A percentile compares a stretch with the other conserved stretches of the same genome.
Evolutionary conservation across 1,140 invertebrate genomes (phyloP).

Genomic region (Drosophila jambulina): DNA sequence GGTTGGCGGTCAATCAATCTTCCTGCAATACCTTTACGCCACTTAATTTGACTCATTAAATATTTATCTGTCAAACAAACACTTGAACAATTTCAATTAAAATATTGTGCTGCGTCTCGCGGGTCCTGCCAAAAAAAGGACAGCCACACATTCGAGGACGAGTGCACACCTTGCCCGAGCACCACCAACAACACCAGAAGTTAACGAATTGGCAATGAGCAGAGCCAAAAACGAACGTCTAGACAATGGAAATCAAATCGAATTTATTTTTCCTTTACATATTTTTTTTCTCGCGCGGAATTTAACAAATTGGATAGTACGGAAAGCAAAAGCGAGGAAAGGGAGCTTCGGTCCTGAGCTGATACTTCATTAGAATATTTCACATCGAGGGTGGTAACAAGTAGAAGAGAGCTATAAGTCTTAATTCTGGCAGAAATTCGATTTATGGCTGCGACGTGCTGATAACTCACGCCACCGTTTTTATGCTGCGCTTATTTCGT

Average conservation of each 20-base stretch:
- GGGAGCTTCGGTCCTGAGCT: conserved; percentile 35
- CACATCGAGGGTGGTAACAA: conserved; percentile 21
- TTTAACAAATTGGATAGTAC: conserved; percentile 71
- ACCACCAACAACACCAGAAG: conserved; percentile 39
- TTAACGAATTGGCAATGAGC: conserved; percentile 81
- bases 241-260: conserved; percentile 83
- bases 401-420: conserved; percentile 62
- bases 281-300: conserved; percentile 49
- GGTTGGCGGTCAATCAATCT: conserved; percentile 24
- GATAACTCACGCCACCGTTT: conserved; percentile 64
- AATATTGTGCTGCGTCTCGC: conserved; percentile 60
- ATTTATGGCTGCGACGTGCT: conserved; percentile 84
- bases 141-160: conserved; percentile 28
- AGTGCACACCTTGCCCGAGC: conserved; percentile 60
- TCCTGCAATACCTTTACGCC: conserved; percentile 16
- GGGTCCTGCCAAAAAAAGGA: conserved; percentile 25
- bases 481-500: conserved; percentile 28
- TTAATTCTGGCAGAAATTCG: conserved; percentile 78
- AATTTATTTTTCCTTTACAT: conserved; percentile 66
- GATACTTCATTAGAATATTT: conserved; percentile 74
- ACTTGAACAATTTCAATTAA: conserved; percentile 83
- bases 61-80: conserved; percentile 78
- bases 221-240: conserved; percentile 69
- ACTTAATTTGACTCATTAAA: conserved; percentile 75
- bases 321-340: neutral